A percentile compares a stretch with the other conserved stretches of the same genome.
Evolutionary conservation across 2,888 invertebrate species (phyloP).

Genomic region (Pantelozetes paolii): DNA sequence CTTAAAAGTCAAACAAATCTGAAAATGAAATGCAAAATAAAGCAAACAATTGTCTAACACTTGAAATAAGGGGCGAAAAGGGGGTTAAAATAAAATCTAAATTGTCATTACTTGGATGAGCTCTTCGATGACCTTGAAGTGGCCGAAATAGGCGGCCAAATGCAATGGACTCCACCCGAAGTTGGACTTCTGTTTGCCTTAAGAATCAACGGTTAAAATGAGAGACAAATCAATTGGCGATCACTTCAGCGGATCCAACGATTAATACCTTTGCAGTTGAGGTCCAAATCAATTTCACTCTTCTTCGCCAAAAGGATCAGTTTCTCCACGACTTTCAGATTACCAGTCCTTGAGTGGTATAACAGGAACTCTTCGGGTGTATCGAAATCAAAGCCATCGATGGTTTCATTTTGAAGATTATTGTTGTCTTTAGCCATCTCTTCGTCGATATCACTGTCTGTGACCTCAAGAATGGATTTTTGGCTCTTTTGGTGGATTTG

Average conservation of each 20-base stretch:
- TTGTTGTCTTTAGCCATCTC: conserved; percentile 29
- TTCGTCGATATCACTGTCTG: conserved; percentile 14
- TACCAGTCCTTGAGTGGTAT: conserved; percentile 63
- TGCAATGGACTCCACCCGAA: conserved; percentile 67
- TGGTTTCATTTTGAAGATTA: background rate
- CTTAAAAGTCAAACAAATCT: background rate
- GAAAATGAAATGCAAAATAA: no score
- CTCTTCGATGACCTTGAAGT: conserved; percentile 59
- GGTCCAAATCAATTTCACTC: conserved; percentile 59
- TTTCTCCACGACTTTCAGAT: conserved; percentile 58
- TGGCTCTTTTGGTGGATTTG: background rate
- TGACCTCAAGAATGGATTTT: conserved; percentile 25
- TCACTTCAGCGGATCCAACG: no score
- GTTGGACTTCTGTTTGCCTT: conserved; percentile 63
- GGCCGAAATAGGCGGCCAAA: conserved; percentile 65
- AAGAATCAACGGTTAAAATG: conserved; percentile 37
- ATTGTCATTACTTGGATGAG: conserved; percentile 55
- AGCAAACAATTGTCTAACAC: no score
- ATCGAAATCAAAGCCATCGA: conserved; percentile 48
- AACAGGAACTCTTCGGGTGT: conserved; percentile 60
- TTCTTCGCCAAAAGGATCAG: conserved; percentile 58
- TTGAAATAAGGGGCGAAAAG: no score
- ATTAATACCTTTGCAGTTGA: conserved; percentile 66
- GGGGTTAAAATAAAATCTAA: no score
- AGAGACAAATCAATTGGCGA: conserved; percentile 2